Evolutionary conservation across 2,797 vertebrate genomes (phyloP), one percentile per base, ranked within the genome.

Genomic region (Tarsius wallacei): DNA sequence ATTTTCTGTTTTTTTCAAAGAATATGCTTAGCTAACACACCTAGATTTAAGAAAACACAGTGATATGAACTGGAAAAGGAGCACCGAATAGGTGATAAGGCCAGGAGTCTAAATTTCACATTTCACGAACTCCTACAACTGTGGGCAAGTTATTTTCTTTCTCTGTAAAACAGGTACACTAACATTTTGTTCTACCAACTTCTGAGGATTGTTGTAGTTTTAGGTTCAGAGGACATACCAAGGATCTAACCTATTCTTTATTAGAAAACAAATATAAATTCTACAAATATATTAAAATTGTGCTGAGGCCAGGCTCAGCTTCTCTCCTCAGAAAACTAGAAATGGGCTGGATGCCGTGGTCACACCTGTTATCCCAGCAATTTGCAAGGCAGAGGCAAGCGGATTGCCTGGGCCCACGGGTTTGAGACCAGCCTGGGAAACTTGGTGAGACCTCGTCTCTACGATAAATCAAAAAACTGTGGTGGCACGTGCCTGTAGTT

Each of bases 101-200:
- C 11, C 61, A 16, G 74, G 11, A 92, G 63, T 81, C 10, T 49
- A 21, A 83, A 76, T 80, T 93, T 77, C 88, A 55, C 59, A 78
- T 94, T 86, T 91, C 49, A 85, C 24, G 55, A 81, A 49, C 28
- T 87, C 53, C 22, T 49, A 42, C 7, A 51, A 74, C 49, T 42
- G 49, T 80, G 66, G 31, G 10, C 26, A 91, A 91, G 31, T 92
- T 42, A 92, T 28, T 90, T 55, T 90, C 47, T 64, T 59, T 85
- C 86, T 95, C 87, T 68, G 11, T 68, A 88, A 91, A 76, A 70
- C 22, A 55, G 26, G 15, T 74, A 31, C 26, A 66, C 5, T 51
- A 73, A 73, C 87, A 95, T 86, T 81, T 64, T 91, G 36, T 85
- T 96, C 55, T 86, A 66, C 22, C 31, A 55, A 22, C 36, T 51